Evolutionary conservation across 2,797 vertebrate species (phyloP).

Genomic region (Sebastes itinus): DNA sequence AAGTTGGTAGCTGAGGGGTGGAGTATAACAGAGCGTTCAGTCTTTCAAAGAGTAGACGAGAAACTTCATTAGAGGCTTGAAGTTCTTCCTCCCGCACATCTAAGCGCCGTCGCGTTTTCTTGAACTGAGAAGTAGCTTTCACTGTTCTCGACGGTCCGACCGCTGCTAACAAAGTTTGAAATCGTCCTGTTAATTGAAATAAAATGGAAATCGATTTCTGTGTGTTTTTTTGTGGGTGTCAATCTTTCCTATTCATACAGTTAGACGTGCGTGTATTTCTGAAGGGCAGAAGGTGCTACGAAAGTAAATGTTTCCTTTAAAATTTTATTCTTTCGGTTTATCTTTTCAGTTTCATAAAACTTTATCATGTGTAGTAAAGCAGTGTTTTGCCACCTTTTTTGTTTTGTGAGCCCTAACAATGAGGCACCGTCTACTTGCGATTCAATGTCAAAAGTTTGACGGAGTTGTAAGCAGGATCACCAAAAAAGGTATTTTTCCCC

Average conservation of each 20-base stretch:
- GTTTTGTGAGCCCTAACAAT: background rate
- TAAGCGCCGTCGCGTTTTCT: slow-evolving; percentile 9
- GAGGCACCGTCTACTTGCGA: background rate
- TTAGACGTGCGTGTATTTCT: background rate
- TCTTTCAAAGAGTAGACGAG: slow-evolving; percentile 65
- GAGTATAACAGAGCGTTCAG: slow-evolving; percentile 54
- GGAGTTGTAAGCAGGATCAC: background rate
- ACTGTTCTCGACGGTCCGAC: background rate
- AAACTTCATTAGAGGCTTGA: slow-evolving; percentile 72
- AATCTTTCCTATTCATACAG: background rate
- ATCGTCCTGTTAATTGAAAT: slow-evolving; percentile 41
- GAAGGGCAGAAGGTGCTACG: background rate
- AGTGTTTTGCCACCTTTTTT: background rate
- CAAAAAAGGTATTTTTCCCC: background rate
- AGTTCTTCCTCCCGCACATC: slow-evolving; percentile 50
- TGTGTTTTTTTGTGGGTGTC: background rate
- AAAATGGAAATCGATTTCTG: slow-evolving; percentile 31
- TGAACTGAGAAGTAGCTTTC: slow-evolving; percentile 24
- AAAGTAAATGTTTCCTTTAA: background rate
- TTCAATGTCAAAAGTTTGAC: background rate
- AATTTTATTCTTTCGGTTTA: background rate
- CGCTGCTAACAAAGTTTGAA: slow-evolving; percentile 16
- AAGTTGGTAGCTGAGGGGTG: slow-evolving; percentile 63
- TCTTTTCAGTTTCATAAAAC: background rate
- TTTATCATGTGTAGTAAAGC: background rate